Evolutionary conservation across 1,140 invertebrate genomes (phyloP).

Genomic region (Episyrphus balteatus): DNA sequence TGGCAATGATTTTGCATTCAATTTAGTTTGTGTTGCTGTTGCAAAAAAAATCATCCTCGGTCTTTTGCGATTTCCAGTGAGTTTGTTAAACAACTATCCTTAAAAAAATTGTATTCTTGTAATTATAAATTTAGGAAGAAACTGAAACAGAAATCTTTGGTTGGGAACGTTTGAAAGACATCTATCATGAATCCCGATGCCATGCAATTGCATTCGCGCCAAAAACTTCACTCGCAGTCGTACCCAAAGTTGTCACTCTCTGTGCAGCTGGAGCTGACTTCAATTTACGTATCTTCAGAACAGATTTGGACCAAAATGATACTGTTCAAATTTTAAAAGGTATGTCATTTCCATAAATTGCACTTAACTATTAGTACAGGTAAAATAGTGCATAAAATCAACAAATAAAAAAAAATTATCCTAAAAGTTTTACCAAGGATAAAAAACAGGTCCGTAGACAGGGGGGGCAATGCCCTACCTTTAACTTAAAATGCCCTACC

Average conservation of each 20-base stretch:
- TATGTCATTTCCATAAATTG: not conserved
- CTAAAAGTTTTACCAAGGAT: not conserved
- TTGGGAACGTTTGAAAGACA: constrained; percentile 29
- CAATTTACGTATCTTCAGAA: constrained; percentile 44
- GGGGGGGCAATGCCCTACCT: no score
- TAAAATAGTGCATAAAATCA: no score
- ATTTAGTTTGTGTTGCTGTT: constrained; percentile 21
- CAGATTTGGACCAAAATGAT: constrained; percentile 42
- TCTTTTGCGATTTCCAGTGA: constrained; percentile 26
- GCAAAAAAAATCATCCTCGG: constrained; percentile 16
- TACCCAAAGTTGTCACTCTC: constrained; percentile 49
- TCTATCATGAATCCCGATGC: constrained; percentile 42
- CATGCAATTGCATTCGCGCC: constrained; percentile 48
- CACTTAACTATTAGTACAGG: no score
- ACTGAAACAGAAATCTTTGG: constrained; percentile 18
- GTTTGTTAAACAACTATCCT: not conserved
- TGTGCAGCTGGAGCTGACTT: constrained; percentile 46
- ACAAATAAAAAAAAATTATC: no score
- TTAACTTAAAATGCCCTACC: no score
- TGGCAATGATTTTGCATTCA: constrained; percentile 26
- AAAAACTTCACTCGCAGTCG: constrained; percentile 46
- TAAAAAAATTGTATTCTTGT: not conserved
- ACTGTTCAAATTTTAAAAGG: constrained; percentile 18
- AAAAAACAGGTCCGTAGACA: no score
- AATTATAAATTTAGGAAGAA: constrained; percentile 18